Conservation (phyloP, 2,113 vertebrate species). For the Pelodiscus sinensis region DNA sequence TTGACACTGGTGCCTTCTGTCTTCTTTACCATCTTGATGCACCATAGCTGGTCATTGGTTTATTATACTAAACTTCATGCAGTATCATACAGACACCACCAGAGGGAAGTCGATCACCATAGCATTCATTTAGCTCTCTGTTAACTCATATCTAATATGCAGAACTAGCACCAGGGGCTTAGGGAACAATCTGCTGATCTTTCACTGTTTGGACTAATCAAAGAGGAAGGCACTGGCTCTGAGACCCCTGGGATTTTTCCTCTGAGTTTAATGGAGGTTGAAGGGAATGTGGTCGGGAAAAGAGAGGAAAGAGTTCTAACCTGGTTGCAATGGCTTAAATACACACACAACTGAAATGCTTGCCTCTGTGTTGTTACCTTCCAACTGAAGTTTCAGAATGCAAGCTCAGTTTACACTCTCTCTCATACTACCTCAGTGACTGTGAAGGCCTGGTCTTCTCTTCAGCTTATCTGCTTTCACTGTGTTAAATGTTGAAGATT, state of each 20-base stretch:
- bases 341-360: no score
- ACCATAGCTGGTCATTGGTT: background rate
- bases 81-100: conserved; percentile 55
- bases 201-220: background rate
- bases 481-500: no score
- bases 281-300: no score
- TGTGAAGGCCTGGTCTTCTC: no score
- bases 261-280: no score
- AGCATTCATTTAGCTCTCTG: background rate
- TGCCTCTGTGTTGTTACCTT: no score
- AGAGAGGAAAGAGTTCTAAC: no score
- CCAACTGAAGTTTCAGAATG: no score
- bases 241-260: background rate
- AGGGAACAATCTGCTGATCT: accelerated
- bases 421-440: no score
- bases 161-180: background rate
- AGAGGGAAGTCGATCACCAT: conserved; percentile 72
- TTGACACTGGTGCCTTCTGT: background rate
- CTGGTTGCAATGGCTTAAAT: no score
- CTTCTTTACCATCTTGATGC: background rate
- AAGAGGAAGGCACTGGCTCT: conserved; percentile 13
- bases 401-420: no score
- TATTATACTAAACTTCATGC: background rate
- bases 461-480: no score
- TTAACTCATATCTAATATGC: background rate